Evolutionary conservation across 2,888 invertebrate species (phyloP), one percentile per base, ranked within the genome.

Genomic region (Ferdinandea cuprea): DNA sequence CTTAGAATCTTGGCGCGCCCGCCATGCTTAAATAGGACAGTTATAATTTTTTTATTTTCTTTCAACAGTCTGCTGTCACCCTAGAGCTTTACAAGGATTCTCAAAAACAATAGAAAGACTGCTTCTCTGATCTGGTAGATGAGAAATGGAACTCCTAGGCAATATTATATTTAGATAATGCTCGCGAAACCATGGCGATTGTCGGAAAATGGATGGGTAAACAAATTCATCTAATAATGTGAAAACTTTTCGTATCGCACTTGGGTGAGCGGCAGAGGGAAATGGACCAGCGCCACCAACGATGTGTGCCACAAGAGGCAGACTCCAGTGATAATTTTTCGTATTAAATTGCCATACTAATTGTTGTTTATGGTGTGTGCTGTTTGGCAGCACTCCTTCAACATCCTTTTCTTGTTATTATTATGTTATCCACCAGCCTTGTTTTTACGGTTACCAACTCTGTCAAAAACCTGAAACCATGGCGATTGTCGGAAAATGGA

Each of bases 311-410:
- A 13, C 4, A 13, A 8, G 15, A n/a, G 0, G 15, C 40, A 7
- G 17, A 5, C 3, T 17, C 32, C 25, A 35, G 5, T 59, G 58
- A 74, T 66, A 66, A 42, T 74, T 74, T 74, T 50, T 59, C 40
- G 50, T 42, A 40, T 58, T 48, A 74, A 74, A 66, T 74, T 74
- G 50, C 66, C 65, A 66, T 74, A 59, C 66, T 74, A 74, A 74
- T 74, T 74, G 74, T 74, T 66, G 74, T 74, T 74, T 66, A 59
- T 74, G 59, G 74, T 42, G 66, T 66, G 66, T 58, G 50, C 66
- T 59, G 46, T 48, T 66, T 58, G 32, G 32, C 32, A 19, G 59
- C 66, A 74, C 42, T 50, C 58, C 74, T 74, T 40, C 32, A 13
- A 9, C 50, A 66, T 66, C 35, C 65, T 74, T 66, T 66, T 28